Percentiles rank a stretch among this genome's conserved stretches.
Evolutionary conservation across 1,140 invertebrate genomes (phyloP).

Genomic region (Drosophila nigromelanica): DNA sequence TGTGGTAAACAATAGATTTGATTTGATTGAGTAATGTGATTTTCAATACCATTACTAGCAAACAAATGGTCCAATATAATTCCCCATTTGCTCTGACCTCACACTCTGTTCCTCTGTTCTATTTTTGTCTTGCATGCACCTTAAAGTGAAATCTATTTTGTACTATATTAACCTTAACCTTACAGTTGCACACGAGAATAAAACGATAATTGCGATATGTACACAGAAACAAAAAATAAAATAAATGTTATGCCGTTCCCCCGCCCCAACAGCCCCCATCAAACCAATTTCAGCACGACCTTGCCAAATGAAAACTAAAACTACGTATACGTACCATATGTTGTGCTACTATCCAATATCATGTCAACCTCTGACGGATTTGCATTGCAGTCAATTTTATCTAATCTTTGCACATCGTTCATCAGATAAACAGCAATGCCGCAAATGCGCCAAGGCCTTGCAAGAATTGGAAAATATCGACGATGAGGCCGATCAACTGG

Average conservation of each 20-base stretch:
- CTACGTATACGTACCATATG: constrained; percentile 23
- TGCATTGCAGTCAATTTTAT: constrained; percentile 23
- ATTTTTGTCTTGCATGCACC: constrained; percentile 42
- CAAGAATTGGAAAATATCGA: constrained; percentile 97
- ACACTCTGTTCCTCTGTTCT: constrained; percentile 10
- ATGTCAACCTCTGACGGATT: constrained; percentile 27
- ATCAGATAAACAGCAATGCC: constrained; percentile 95
- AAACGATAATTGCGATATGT: constrained; percentile 2
- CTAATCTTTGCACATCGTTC: constrained; percentile 59
- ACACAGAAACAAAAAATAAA: constrained; percentile 5
- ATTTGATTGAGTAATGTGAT: constrained; percentile 36
- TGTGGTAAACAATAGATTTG: constrained; percentile 30
- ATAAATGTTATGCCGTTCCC: constrained; percentile 1
- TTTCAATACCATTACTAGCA: constrained; percentile 35
- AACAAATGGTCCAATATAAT: constrained; percentile 27
- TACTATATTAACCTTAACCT: constrained; percentile 44
- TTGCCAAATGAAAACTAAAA: constrained; percentile 14
- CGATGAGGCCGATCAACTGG: constrained; percentile 97
- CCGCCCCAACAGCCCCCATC: not conserved
- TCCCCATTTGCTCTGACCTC: constrained; percentile 21
- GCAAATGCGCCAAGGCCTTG: constrained; percentile 94
- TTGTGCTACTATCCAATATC: constrained; percentile 21
- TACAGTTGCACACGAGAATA: constrained; percentile 32
- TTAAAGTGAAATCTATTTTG: constrained; percentile 21
- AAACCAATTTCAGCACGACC: constrained; percentile 3